Evolutionary conservation across 92 coral and sea anemone genomes (phyloP).

Genomic region (Bergia sp.): DNA sequence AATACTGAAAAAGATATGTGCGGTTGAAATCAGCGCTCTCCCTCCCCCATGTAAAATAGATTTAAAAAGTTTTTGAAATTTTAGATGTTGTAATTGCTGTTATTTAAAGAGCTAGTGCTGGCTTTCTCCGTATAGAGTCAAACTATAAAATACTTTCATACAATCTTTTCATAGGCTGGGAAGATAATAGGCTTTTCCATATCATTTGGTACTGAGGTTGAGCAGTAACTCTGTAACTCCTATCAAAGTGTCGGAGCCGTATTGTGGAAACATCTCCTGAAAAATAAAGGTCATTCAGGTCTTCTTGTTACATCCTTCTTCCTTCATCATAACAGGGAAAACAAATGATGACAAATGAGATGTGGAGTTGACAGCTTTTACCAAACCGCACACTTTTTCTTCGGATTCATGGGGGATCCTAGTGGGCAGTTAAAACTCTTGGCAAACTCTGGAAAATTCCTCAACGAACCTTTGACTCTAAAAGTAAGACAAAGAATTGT

Average conservation of each 20-base stretch:
- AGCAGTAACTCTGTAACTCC: background rate
- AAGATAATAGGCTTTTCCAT: too few species aligned
- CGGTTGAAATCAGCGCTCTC: too few species aligned
- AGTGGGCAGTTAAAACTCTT: constrained; percentile 16
- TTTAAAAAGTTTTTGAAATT: too few species aligned
- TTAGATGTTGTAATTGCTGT: too few species aligned
- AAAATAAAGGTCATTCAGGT: background rate
- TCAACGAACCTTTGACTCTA: constrained; percentile 37
- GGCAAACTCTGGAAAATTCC: constrained; percentile 36
- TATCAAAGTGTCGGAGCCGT: background rate
- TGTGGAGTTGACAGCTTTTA: background rate
- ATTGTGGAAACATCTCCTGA: background rate
- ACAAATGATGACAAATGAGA: background rate
- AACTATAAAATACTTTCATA: too few species aligned
- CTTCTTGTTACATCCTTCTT: background rate
- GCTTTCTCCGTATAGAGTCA: too few species aligned
- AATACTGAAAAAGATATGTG: too few species aligned
- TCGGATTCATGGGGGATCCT: constrained; percentile 36
- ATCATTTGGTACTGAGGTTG: too few species aligned
- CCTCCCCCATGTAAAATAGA: too few species aligned
- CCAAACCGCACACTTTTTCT: constrained; percentile 27
- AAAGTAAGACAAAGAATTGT: background rate
- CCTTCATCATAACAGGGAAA: background rate
- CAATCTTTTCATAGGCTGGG: too few species aligned
- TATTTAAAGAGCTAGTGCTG: too few species aligned